These are phyloP conservation scores for Triops longicaudatus DNA, from an alignment of 1,140 invertebrate genomes.

Conservation along the genomic window DNA sequence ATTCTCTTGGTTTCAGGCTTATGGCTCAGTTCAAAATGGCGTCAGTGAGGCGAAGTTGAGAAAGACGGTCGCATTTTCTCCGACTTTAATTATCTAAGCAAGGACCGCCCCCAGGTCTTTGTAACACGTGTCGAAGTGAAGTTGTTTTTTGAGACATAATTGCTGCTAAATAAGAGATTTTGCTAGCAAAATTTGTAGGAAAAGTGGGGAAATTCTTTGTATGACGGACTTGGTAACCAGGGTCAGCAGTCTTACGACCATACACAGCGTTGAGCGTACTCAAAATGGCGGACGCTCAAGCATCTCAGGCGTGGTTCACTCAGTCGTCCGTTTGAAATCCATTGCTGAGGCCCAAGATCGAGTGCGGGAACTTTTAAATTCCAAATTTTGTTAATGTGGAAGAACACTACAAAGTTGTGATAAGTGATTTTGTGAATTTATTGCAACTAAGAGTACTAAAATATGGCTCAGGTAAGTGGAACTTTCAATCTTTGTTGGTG, in stretches of 20 bases:
- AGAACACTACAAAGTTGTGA: not conserved
- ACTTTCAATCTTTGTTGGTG: not conserved
- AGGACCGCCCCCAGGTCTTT: not conserved
- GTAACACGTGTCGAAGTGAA: not conserved
- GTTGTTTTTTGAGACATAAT: not conserved
- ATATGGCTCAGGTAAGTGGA: not conserved
- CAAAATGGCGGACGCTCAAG: constrained; percentile 3
- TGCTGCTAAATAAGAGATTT: not conserved
- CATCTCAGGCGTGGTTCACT: constrained; percentile 1
- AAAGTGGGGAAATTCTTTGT: not conserved
- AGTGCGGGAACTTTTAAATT: not conserved
- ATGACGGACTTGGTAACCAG: not conserved
- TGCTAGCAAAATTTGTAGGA: not conserved
- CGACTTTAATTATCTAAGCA: not conserved
- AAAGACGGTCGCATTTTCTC: not conserved
- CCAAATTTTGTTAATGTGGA: not conserved
- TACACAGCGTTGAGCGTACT: not conserved
- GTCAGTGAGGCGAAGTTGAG: not conserved
- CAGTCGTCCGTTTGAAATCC: not conserved
- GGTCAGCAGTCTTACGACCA: not conserved
- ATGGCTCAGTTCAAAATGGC: constrained; percentile 7
- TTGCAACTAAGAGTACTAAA: not conserved
- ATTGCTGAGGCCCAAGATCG: not conserved
- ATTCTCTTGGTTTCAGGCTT: not conserved
- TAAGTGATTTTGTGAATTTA: not conserved